Conservation (phyloP, 2,888 invertebrate species). For the Buathra laborator region DNA sequence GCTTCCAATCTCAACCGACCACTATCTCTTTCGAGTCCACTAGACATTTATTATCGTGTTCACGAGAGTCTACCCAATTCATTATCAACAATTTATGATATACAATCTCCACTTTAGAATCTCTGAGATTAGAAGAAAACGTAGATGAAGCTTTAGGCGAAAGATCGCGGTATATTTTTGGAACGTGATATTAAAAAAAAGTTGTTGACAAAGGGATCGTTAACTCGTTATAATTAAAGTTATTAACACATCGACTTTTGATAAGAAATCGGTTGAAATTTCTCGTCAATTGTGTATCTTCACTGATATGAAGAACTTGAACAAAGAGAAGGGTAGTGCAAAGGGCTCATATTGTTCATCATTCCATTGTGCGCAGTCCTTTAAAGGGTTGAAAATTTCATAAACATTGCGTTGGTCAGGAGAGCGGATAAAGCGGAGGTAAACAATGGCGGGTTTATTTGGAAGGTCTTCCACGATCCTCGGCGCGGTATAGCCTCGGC, state of each 20-base stretch:
- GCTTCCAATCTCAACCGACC: slow-evolving; percentile 21
- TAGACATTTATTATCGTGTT: neutral
- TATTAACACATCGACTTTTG: too few relatives aligned
- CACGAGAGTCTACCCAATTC: neutral
- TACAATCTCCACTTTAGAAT: neutral
- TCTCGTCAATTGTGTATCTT: too few relatives aligned
- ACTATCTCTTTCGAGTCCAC: slow-evolving; percentile 3
- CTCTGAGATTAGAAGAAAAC: too few relatives aligned
- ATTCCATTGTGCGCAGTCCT: slow-evolving; percentile 10
- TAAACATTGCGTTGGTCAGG: slow-evolving; percentile 61
- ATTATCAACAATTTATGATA: neutral
- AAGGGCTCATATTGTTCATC: neutral
- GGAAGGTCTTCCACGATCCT: slow-evolving; percentile 25
- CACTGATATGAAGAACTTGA: too few relatives aligned
- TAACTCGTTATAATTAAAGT: too few relatives aligned
- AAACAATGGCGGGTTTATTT: slow-evolving; percentile 55
- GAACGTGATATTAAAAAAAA: too few relatives aligned
- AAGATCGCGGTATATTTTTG: too few relatives aligned
- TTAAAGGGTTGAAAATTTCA: slow-evolving; percentile 32
- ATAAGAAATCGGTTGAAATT: too few relatives aligned
- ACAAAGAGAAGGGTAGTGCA: too few relatives aligned
- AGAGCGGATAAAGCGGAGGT: slow-evolving; percentile 38
- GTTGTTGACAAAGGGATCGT: too few relatives aligned
- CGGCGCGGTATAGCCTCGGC: slow-evolving; percentile 4
- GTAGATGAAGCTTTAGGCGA: too few relatives aligned